Evolutionary conservation across 2,888 invertebrate genomes (phyloP).

Genomic region (Melolontha melolontha): DNA sequence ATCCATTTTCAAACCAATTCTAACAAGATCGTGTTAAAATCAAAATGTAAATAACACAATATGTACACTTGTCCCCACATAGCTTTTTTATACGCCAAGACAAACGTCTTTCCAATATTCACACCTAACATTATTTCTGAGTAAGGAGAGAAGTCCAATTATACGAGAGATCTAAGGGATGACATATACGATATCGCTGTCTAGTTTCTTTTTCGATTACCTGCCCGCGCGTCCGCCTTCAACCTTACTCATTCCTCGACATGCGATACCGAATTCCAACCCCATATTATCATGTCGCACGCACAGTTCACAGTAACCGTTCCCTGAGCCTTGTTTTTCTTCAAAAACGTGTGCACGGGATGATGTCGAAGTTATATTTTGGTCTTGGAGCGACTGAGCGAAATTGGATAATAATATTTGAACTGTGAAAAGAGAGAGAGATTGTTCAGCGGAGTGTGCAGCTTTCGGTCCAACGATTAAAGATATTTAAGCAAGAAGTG

Average conservation of each 20-base stretch:
- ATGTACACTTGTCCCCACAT: not conserved
- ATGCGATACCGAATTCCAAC: too few relatives aligned
- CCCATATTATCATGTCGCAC: too few relatives aligned
- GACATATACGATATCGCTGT: constrained; percentile 25
- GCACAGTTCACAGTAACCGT: too few relatives aligned
- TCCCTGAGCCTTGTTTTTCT: too few relatives aligned
- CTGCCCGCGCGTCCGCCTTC: not conserved
- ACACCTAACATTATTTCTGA: not conserved
- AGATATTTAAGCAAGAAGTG: constrained; percentile 19
- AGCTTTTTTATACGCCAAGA: constrained; percentile 2
- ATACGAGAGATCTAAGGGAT: constrained; percentile 17
- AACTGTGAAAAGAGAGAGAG: constrained; percentile 27
- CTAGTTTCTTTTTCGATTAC: constrained; percentile 20
- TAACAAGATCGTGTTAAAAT: not conserved
- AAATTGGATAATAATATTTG: constrained; percentile 38
- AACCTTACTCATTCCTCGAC: too few relatives aligned
- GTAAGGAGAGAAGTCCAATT: constrained; percentile 26
- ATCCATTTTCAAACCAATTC: too few relatives aligned
- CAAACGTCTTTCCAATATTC: constrained; percentile 31
- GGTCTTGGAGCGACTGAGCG: not conserved
- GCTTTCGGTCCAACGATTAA: constrained; percentile 30
- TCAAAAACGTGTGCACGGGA: too few relatives aligned
- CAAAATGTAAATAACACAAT: constrained; percentile 23
- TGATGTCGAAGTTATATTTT: too few relatives aligned
- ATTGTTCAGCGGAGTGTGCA: constrained; percentile 25